Evolutionary conservation across 2,797 vertebrate species (phyloP).

Genomic region (Anomalospiza imberbis): DNA sequence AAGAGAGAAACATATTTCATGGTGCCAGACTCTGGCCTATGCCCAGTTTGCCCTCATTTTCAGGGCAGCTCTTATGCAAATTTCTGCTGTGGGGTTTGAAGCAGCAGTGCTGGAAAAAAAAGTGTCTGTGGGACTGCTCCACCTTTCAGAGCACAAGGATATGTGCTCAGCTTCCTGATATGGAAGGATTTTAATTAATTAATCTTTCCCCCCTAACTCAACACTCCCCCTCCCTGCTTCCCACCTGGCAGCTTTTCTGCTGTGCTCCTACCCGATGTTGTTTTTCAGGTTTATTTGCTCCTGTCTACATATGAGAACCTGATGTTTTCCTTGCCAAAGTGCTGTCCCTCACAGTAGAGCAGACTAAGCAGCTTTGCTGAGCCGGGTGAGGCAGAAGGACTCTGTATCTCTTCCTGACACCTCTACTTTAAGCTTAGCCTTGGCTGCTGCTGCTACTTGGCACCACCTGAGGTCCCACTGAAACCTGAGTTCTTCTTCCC

Average conservation of each 20-base stretch:
- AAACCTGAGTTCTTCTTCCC: not conserved
- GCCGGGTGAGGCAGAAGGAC: not conserved
- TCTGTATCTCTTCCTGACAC: not conserved
- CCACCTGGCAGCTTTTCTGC: not conserved
- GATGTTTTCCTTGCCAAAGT: not conserved
- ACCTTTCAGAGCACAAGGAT: not conserved
- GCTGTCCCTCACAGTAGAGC: not conserved
- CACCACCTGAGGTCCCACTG: not conserved
- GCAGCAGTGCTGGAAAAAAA: not conserved
- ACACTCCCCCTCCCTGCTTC: rapidly evolving
- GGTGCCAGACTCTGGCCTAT: not conserved
- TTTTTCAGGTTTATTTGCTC: not conserved
- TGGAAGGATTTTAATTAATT: not conserved
- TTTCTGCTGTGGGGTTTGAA: not conserved
- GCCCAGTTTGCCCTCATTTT: not conserved
- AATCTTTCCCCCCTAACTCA: not conserved
- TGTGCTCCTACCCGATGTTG: not conserved
- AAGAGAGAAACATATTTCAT: not conserved
- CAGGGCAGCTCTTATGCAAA: not conserved
- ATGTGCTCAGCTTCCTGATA: not conserved
- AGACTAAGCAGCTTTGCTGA: not conserved
- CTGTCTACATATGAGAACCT: not conserved
- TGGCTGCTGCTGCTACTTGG: not conserved
- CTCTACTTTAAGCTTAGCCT: not conserved
- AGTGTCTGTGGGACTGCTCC: not conserved